Conservation (phyloP, 2,888 invertebrate genomes). For the Lithophane leautieri region DNA sequence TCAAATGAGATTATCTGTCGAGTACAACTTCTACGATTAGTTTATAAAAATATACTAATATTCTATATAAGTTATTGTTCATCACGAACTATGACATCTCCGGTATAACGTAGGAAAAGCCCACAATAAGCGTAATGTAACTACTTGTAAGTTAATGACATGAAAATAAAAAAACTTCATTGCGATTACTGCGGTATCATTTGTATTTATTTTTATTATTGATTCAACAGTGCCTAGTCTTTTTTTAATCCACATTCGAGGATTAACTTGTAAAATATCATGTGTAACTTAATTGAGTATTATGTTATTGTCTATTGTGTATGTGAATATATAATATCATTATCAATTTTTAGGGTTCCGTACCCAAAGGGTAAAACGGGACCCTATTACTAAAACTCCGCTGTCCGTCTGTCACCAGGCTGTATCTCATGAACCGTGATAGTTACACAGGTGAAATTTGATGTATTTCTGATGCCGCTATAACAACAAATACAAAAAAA, state of each 20-base stretch:
- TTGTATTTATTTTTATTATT: not conserved
- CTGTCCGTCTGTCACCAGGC: too few relatives aligned
- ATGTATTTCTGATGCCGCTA: too few relatives aligned
- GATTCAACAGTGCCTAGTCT: not conserved
- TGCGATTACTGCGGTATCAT: constrained; percentile 25
- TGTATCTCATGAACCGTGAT: too few relatives aligned
- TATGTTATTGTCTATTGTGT: too few relatives aligned
- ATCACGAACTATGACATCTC: constrained; percentile 36
- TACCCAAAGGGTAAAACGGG: too few relatives aligned
- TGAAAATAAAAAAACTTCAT: constrained; percentile 45
- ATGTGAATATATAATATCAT: too few relatives aligned
- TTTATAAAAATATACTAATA: constrained; percentile 22
- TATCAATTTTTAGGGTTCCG: too few relatives aligned
- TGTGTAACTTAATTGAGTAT: not conserved
- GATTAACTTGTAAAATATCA: not conserved
- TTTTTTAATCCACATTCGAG: not conserved
- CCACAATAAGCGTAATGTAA: constrained; percentile 32
- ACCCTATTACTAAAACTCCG: too few relatives aligned
- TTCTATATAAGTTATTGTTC: constrained; percentile 17
- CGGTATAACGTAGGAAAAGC: constrained; percentile 24
- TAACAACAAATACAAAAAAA: too few relatives aligned
- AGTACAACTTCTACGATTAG: constrained; percentile 52
- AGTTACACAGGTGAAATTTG: too few relatives aligned
- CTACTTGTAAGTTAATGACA: constrained; percentile 42
- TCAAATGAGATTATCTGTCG: constrained; percentile 50